Conservation (phyloP, 2,113 vertebrate genomes). For the Syngnathus floridae region DNA sequence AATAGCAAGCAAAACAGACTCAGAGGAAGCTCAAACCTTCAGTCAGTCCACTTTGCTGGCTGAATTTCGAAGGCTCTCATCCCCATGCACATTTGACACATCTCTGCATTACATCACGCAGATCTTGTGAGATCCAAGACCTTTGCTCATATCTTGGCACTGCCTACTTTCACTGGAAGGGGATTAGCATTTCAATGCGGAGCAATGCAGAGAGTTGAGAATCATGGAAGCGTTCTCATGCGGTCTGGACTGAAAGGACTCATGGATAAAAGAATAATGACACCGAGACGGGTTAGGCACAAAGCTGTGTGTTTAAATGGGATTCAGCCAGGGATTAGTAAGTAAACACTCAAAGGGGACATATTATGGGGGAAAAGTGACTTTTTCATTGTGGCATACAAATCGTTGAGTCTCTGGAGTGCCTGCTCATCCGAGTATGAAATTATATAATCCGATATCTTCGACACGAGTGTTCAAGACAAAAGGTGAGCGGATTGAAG, state of each 20-base stretch:
- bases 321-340: conserved; percentile 20
- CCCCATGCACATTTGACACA: conserved; percentile 55
- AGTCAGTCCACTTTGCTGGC: conserved; percentile 47
- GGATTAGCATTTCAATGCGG: neutral
- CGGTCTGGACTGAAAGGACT: conserved; percentile 25
- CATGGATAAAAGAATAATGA: conserved; percentile 7
- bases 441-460: neutral
- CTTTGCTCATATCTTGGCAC: conserved; percentile 3
- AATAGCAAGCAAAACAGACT: conserved; percentile 62
- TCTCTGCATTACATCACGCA: conserved; percentile 38
- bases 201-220: conserved; percentile 56
- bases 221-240: conserved; percentile 30
- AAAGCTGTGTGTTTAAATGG: conserved; percentile 25
- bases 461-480: neutral
- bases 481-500: neutral
- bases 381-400: conserved; percentile 2
- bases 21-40: conserved; percentile 63
- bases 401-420: neutral
- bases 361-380: conserved; percentile 2
- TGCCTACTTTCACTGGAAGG: neutral
- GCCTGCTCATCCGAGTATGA: neutral
- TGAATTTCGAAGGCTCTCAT: conserved; percentile 75
- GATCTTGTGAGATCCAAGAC: conserved; percentile 3
- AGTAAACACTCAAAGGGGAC: conserved; percentile 14
- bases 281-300: conserved; percentile 58